These are phyloP conservation scores for Lasioglossum oenotherae DNA, from an alignment of 2,888 invertebrate genomes.

Conservation along the genomic window DNA sequence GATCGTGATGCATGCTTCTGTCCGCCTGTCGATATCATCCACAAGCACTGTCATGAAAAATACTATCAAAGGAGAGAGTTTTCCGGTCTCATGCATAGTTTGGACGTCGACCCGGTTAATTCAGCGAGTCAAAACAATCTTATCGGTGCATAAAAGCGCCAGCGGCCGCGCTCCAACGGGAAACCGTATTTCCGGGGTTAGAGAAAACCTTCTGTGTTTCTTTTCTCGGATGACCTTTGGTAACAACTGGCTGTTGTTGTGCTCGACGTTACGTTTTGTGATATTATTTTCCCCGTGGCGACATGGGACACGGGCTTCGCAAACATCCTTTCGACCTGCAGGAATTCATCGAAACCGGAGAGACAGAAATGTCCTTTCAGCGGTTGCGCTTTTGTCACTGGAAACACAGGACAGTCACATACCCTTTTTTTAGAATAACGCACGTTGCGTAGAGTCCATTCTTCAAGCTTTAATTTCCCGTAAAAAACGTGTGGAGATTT, in stretches of 20 bases:
- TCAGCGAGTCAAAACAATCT: conserved; percentile 20
- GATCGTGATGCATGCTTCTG: neutral
- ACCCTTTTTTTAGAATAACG: neutral
- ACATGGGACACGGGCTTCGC: too few relatives aligned
- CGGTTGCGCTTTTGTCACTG: neutral
- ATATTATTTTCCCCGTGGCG: neutral
- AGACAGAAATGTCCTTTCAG: neutral
- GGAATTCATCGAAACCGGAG: neutral
- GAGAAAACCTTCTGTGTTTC: neutral
- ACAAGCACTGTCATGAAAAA: neutral
- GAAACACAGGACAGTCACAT: neutral
- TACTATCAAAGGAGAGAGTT: neutral
- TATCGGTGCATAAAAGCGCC: conserved; percentile 12
- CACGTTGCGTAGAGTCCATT: too few relatives aligned
- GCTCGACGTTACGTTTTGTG: neutral
- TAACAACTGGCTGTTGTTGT: too few relatives aligned
- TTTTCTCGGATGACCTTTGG: neutral
- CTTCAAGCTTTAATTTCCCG: too few relatives aligned
- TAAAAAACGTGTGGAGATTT: too few relatives aligned
- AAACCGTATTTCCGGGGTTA: conserved; percentile 12
- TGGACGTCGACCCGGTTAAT: neutral
- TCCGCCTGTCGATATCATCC: neutral
- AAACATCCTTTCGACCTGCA: neutral
- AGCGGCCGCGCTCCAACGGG: neutral
- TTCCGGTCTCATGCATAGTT: neutral